phyloP scores from a whole-genome alignment of 2,888 invertebrate species.

The Nemapogon koenigi region DNA sequence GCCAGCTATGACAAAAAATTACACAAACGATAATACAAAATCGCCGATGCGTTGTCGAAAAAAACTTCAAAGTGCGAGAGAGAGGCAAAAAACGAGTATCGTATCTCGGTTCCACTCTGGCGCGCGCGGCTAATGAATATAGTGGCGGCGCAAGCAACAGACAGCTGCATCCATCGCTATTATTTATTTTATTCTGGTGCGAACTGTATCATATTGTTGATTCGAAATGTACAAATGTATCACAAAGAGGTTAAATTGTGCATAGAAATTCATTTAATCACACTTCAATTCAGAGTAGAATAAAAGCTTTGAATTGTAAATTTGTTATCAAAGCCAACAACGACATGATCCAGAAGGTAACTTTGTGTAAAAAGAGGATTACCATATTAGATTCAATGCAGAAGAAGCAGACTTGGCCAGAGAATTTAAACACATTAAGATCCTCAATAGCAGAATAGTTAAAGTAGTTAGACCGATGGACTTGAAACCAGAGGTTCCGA shows the following conservation, averaged over 20 bases:
- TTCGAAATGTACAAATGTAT: slow-evolving; percentile 11
- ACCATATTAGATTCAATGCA: no score
- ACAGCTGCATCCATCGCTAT: slow-evolving; percentile 50
- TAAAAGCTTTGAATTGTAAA: neutral
- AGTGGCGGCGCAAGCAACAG: slow-evolving; percentile 17
- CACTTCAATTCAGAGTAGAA: neutral
- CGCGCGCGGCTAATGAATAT: slow-evolving; percentile 53
- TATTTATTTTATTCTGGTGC: slow-evolving; percentile 62
- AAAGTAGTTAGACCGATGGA: no score
- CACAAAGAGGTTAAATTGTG: slow-evolving; percentile 62
- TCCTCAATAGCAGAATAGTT: no score
- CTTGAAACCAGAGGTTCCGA: no score
- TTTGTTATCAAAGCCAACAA: no score
- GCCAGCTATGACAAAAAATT: neutral
- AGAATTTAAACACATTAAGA: no score
- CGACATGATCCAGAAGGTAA: no score
- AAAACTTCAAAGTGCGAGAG: slow-evolving; percentile 57
- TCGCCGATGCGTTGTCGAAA: slow-evolving; percentile 57
- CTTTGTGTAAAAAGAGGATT: no score
- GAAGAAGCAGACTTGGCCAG: no score
- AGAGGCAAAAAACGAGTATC: slow-evolving; percentile 56
- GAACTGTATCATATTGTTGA: slow-evolving; percentile 22
- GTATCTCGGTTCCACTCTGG: slow-evolving; percentile 60
- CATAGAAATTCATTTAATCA: slow-evolving; percentile 47
- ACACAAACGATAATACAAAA: slow-evolving; percentile 19